Percentiles rank a stretch among this genome's conserved stretches.
These are phyloP conservation scores for Drosophila anomalata DNA, from an alignment of 2,888 invertebrate genomes.

Conservation along the genomic window DNA sequence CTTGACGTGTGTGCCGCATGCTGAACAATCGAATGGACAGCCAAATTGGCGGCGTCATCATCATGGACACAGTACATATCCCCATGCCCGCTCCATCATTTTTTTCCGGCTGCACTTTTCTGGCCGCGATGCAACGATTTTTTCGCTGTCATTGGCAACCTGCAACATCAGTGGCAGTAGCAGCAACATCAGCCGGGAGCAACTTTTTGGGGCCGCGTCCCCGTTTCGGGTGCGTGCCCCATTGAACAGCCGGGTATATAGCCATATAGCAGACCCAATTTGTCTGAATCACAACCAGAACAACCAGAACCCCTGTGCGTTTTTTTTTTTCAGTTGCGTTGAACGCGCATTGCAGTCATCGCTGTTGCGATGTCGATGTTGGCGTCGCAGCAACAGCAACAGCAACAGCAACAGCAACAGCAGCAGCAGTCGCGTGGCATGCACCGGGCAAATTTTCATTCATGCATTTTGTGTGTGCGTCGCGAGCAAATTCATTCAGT, in stretches of 20 bases:
- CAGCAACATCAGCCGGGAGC: conserved; percentile 46
- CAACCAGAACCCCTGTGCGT: conserved; percentile 19
- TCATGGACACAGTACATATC: conserved; percentile 48
- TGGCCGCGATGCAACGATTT: conserved; percentile 54
- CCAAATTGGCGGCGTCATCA: conserved; percentile 59
- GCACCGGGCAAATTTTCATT: conserved; percentile 75
- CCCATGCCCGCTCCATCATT: conserved; percentile 22
- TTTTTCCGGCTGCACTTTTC: conserved; percentile 53
- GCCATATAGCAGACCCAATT: conserved; percentile 30
- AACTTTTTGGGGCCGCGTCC: conserved; percentile 39
- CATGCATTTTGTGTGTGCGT: conserved; percentile 63
- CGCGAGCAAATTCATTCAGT: conserved; percentile 70
- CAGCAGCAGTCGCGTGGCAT: conserved; percentile 31
- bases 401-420: conserved; percentile 28
- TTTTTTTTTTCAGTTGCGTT: conserved; percentile 41
- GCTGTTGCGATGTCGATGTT: conserved; percentile 23
- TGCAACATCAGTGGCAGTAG: conserved; percentile 38
- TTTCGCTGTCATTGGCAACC: conserved; percentile 66
- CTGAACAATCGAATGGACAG: conserved; percentile 68
- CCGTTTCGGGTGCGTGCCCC: conserved; percentile 71
- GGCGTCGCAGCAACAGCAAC: conserved; percentile 37
- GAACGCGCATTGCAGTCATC: conserved; percentile 46
- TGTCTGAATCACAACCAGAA: conserved; percentile 16
- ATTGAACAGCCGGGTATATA: conserved; percentile 69
- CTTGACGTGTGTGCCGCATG: conserved; percentile 76